These are phyloP conservation scores for Siphamia tubifer DNA, from an alignment of 2,113 vertebrate genomes.

Conservation along the genomic window DNA sequence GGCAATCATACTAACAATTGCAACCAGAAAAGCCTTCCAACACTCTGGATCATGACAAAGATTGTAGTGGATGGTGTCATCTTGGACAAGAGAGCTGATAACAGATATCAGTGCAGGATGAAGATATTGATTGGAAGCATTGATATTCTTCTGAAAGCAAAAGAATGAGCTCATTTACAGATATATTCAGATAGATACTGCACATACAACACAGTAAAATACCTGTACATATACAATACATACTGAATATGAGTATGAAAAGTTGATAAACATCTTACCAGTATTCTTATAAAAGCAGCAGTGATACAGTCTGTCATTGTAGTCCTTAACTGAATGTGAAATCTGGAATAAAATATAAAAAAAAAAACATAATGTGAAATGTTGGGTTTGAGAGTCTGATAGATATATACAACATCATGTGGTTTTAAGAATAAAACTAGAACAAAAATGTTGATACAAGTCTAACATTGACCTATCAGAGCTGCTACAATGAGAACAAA, in stretches of 20 bases:
- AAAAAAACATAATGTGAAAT: background rate
- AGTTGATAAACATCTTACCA: conserved; percentile 78
- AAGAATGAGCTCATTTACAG: too few species aligned
- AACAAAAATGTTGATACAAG: conserved; percentile 4
- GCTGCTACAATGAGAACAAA: background rate
- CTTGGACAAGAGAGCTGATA: conserved; percentile 77
- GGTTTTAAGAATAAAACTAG: background rate
- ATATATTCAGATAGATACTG: background rate
- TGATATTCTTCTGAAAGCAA: conserved; percentile 65
- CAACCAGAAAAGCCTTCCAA: conserved; percentile 77
- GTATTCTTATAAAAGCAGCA: conserved; percentile 66
- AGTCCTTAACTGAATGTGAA: conserved; percentile 74
- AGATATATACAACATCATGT: background rate
- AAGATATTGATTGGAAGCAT: conserved; percentile 36
- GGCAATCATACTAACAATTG: conserved; percentile 77
- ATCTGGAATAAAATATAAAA: conserved; percentile 72
- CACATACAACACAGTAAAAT: background rate
- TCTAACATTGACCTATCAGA: background rate
- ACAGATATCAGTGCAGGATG: conserved; percentile 69
- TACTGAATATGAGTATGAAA: background rate
- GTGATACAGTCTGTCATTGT: conserved; percentile 57
- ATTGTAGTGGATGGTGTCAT: conserved; percentile 57
- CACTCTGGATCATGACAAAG: conserved; percentile 74
- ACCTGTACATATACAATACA: background rate
- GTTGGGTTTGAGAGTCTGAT: too few species aligned